These are phyloP conservation scores for Lasioglossum figueresi DNA, from an alignment of 2,888 invertebrate species.

Conservation along the genomic window DNA sequence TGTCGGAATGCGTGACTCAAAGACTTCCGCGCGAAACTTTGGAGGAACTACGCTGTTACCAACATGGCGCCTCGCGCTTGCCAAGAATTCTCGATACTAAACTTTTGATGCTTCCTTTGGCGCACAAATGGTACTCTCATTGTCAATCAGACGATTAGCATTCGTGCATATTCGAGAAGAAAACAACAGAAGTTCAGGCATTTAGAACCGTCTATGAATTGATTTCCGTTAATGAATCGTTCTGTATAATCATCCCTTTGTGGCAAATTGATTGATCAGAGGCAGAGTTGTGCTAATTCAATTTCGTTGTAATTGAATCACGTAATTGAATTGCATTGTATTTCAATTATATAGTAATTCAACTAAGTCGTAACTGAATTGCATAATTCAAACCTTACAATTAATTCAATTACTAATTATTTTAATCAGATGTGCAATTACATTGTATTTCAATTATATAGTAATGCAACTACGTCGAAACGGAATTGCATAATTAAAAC, in stretches of 20 bases:
- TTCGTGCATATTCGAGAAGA: background rate
- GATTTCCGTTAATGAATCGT: slow-evolving; percentile 33
- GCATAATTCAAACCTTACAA: no score
- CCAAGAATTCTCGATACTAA: slow-evolving; percentile 6
- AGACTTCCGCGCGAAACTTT: background rate
- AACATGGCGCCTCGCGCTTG: slow-evolving; percentile 12
- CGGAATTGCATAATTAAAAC: no score
- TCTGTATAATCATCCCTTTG: no score
- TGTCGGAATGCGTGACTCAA: background rate
- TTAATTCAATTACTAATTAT: no score
- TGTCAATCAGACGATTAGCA: background rate
- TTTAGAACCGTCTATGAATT: background rate
- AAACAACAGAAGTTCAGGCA: background rate
- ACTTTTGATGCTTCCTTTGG: background rate
- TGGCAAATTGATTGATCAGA: background rate
- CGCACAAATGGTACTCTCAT: background rate
- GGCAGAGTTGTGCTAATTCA: no score
- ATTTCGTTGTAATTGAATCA: no score
- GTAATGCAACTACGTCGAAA: no score
- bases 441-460: no score
- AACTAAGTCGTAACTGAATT: no score
- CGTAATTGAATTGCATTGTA: no score
- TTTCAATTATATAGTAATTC: no score
- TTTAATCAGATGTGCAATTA: no score
- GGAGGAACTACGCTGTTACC: background rate